Evolutionary conservation across 2,113 vertebrate species (phyloP).

Genomic region (Pseudolaguvia tuberculata): DNA sequence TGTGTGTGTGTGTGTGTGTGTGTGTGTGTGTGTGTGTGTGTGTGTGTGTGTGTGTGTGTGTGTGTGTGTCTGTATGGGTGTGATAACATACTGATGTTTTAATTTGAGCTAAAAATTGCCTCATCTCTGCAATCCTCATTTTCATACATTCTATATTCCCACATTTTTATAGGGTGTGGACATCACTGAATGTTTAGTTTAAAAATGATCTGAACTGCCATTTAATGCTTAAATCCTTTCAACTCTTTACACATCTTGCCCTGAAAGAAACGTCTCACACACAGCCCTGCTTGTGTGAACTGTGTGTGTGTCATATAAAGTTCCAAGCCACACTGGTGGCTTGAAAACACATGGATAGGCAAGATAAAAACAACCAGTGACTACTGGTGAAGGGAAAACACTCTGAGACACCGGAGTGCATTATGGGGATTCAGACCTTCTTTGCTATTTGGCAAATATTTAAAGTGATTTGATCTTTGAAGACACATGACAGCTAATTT

Average conservation of each 20-base stretch:
- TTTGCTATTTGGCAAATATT: slow-evolving; percentile 41
- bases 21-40: no score
- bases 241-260: slow-evolving; percentile 5
- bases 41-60: no score
- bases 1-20: no score
- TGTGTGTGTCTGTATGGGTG: no score
- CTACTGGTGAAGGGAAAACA: background rate
- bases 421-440: background rate
- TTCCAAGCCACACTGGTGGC: slow-evolving; percentile 17
- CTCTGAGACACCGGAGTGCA: background rate
- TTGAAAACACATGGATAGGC: slow-evolving; percentile 16
- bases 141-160: background rate
- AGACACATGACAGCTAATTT: slow-evolving; percentile 29
- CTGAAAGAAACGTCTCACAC: slow-evolving; percentile 12
- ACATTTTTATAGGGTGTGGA: background rate
- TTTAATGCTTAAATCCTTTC: background rate
- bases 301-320: slow-evolving; percentile 12
- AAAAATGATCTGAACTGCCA: slow-evolving; percentile 27
- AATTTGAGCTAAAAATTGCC: background rate
- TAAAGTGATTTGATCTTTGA: slow-evolving; percentile 29
- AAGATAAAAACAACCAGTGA: slow-evolving; percentile 16
- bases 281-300: slow-evolving; percentile 21
- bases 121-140: background rate
- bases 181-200: background rate
- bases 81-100: no score